A percentile compares a stretch with the other conserved stretches of the same genome.
Conservation (phyloP, 2,888 invertebrate genomes). For the Agrilus cyanescens region DNA sequence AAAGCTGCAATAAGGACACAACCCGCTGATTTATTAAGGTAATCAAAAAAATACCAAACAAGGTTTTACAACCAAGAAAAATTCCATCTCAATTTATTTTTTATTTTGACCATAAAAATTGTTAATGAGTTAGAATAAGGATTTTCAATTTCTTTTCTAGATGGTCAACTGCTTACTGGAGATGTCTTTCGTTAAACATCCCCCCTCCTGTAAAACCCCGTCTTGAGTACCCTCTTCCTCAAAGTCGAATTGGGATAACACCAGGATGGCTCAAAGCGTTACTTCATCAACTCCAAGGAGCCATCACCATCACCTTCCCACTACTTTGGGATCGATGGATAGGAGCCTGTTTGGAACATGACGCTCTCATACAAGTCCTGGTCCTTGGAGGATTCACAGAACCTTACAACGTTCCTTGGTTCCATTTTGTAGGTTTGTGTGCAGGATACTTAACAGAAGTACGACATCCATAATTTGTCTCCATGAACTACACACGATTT, state of each 20-base stretch:
- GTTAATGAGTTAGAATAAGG: background rate
- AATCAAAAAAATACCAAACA: conserved; percentile 14
- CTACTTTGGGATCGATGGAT: conserved; percentile 45
- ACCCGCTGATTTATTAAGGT: conserved; percentile 66
- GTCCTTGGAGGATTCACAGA: conserved; percentile 58
- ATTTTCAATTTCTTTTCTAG: conserved; percentile 24
- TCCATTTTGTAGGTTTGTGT: conserved; percentile 64
- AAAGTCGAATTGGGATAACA: conserved; percentile 61
- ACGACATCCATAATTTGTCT: conserved; percentile 7
- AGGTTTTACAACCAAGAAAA: too few relatives aligned
- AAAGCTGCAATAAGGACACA: conserved; percentile 88
- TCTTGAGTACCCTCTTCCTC: conserved; percentile 59
- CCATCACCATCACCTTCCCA: conserved; percentile 29
- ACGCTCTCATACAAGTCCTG: conserved; percentile 54
- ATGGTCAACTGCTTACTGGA: conserved; percentile 78
- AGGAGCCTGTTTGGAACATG: conserved; percentile 50
- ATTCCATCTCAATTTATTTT: background rate
- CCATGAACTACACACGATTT: background rate
- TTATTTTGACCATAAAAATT: background rate
- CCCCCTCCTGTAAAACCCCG: conserved; percentile 71
- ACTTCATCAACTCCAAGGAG: conserved; percentile 56
- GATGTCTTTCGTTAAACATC: conserved; percentile 62
- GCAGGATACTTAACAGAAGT: conserved; percentile 55
- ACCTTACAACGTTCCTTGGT: conserved; percentile 52
- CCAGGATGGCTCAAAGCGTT: conserved; percentile 69